phyloP scores from a whole-genome alignment of 1,140 invertebrate genomes.

The Bathynomus jamesi region DNA sequence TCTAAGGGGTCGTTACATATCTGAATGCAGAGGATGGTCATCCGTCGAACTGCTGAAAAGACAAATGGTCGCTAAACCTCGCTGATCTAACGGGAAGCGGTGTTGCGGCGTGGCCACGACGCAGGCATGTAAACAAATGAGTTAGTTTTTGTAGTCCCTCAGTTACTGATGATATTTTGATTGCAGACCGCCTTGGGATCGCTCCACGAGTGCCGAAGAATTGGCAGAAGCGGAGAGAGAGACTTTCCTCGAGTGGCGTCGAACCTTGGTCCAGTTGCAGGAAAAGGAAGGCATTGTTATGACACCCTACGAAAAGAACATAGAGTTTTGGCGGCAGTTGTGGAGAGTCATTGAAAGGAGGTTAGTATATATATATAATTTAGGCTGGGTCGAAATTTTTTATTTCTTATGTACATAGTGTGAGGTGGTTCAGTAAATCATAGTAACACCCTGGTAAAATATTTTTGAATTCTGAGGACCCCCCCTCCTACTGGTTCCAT shows the following conservation, averaged over 20 bases:
- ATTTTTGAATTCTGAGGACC: no score
- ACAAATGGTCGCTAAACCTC: no score
- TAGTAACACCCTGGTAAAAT: slow-evolving; percentile 1
- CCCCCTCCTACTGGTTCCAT: no score
- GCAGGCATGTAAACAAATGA: no score
- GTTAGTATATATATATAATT: slow-evolving; percentile 39
- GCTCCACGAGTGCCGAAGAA: slow-evolving; percentile 64
- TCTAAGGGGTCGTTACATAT: no score
- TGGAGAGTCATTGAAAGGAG: slow-evolving; percentile 94
- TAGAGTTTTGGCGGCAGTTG: slow-evolving; percentile 96
- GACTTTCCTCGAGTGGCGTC: slow-evolving; percentile 80
- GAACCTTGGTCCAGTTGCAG: slow-evolving; percentile 67
- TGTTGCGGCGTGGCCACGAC: no score
- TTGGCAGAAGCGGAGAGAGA: slow-evolving; percentile 67
- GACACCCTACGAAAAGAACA: slow-evolving; percentile 86
- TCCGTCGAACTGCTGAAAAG: no score
- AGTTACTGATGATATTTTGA: no score
- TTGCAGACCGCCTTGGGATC: slow-evolving; percentile 69
- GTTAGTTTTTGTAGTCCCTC: no score
- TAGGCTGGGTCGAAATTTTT: slow-evolving; percentile 9
- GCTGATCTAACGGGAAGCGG: no score
- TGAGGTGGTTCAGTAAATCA: background rate
- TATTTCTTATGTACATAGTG: background rate
- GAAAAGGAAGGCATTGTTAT: slow-evolving; percentile 70
- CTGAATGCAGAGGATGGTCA: no score